Evolutionary conservation across 2,888 invertebrate species (phyloP).

Genomic region (Drosophila limbata): DNA sequence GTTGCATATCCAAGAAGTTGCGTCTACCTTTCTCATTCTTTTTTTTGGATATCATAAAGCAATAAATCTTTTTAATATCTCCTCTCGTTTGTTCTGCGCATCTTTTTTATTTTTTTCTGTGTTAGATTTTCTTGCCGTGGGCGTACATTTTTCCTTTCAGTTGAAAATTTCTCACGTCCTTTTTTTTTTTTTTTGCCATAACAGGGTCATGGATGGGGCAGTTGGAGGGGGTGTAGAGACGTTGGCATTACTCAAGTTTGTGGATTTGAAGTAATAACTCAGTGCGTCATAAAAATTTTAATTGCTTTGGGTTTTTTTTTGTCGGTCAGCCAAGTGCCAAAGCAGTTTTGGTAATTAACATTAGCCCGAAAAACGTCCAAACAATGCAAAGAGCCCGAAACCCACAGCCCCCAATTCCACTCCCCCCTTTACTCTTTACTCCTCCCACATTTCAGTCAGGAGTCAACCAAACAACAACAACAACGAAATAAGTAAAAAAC

Average conservation of each 20-base stretch:
- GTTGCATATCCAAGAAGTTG: constrained; percentile 41
- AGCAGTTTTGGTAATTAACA: constrained; percentile 81
- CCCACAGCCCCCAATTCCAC: constrained; percentile 22
- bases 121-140: constrained; percentile 49
- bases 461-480: constrained; percentile 30
- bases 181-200: constrained; percentile 24
- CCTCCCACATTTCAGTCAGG: constrained; percentile 23
- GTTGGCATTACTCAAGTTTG: constrained; percentile 79
- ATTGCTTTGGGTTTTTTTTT: constrained; percentile 75
- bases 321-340: constrained; percentile 74
- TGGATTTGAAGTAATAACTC: constrained; percentile 81
- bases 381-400: constrained; percentile 71
- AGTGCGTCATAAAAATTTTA: constrained; percentile 82
- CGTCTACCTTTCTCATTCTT: constrained; percentile 37
- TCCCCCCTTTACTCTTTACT: not conserved
- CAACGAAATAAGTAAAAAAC: constrained; percentile 31
- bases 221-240: constrained; percentile 3
- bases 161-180: constrained; percentile 72
- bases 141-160: constrained; percentile 73
- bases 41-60: constrained; percentile 69
- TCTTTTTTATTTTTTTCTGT: constrained; percentile 17
- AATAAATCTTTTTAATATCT: constrained; percentile 79
- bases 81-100: constrained; percentile 38
- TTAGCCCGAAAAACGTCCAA: constrained; percentile 75
- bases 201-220: not conserved